Conservation (phyloP, 2,113 vertebrate genomes). For the Prunella fulvescens region DNA sequence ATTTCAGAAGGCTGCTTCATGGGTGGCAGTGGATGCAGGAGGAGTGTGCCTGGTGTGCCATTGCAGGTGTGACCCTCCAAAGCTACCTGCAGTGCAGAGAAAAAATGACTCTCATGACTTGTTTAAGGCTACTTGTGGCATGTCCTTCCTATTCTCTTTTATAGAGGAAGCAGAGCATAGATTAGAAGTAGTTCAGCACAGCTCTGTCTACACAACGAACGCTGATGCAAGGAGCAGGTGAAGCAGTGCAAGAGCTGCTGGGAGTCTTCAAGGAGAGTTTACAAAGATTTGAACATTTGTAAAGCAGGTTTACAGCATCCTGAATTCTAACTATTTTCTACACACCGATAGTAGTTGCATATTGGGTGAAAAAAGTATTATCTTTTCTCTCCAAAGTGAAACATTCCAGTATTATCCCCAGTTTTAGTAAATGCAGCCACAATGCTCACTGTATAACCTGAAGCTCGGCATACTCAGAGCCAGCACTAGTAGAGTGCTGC, state of each 20-base stretch:
- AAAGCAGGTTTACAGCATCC: background rate
- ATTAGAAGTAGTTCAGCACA: background rate
- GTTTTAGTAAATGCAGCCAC: background rate
- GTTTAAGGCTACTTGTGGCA: background rate
- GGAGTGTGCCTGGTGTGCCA: too few species aligned
- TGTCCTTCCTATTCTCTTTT: background rate
- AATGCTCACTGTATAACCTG: background rate
- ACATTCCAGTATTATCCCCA: background rate
- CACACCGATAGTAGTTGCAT: fast-evolving
- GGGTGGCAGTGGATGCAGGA: background rate
- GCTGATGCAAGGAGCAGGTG: background rate
- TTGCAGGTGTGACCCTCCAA: background rate
- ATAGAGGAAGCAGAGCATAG: background rate
- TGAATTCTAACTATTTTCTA: background rate
- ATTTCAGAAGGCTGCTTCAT: background rate
- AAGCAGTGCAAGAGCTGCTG: background rate
- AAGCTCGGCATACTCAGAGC: background rate
- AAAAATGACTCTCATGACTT: background rate
- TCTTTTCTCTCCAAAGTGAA: background rate
- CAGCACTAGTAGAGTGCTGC: background rate
- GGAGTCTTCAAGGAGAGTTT: background rate
- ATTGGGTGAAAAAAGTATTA: background rate
- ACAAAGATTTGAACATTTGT: background rate
- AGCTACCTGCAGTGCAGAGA: background rate
- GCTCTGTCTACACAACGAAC: background rate